Percentiles rank a stretch among this genome's conserved stretches.
These are phyloP conservation scores for Lordiphosa stackelbergi DNA, from an alignment of 1,140 invertebrate genomes.

Conservation along the genomic window DNA sequence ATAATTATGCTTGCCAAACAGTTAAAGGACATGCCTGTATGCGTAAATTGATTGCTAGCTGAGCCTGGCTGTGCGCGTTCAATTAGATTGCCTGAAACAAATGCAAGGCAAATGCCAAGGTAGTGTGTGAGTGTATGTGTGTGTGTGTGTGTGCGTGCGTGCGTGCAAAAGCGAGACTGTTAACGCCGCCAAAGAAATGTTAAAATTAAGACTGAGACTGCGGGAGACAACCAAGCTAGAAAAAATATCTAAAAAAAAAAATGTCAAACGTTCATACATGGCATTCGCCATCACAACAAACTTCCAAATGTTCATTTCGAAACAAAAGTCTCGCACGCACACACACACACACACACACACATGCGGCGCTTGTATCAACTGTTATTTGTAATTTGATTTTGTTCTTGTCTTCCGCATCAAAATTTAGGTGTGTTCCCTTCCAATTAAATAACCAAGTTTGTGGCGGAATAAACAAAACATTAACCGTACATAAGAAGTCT, in stretches of 20 bases:
- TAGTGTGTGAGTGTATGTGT: slow-evolving; percentile 27
- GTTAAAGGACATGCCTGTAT: slow-evolving; percentile 1
- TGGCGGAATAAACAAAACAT: slow-evolving; percentile 7
- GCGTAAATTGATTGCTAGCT: not conserved
- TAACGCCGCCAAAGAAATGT: slow-evolving; percentile 9
- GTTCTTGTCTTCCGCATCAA: too few relatives aligned
- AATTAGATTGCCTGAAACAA: slow-evolving; percentile 8
- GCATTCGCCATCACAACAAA: not conserved
- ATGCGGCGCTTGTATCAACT: not conserved
- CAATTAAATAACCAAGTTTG: not conserved
- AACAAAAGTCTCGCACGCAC: not conserved
- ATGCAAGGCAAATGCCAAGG: slow-evolving; percentile 37
- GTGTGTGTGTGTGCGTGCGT: slow-evolving; percentile 1
- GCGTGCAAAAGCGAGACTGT: slow-evolving; percentile 3
- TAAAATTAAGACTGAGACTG: slow-evolving; percentile 6
- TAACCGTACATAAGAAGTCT: slow-evolving; percentile 2
- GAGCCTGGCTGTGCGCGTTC: slow-evolving; percentile 23
- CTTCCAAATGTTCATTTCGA: too few relatives aligned
- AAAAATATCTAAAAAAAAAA: slow-evolving; percentile 6
- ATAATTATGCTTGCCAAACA: slow-evolving; percentile 14
- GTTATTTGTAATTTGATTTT: too few relatives aligned
- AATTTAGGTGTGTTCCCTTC: too few relatives aligned
- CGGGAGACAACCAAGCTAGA: slow-evolving; percentile 19
- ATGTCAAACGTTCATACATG: slow-evolving; percentile 8
- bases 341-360: slow-evolving; percentile 8